Evolutionary conservation across 2,113 vertebrate genomes (phyloP), one percentile per base, ranked within the genome.

Genomic region (Prochilodus magdalenae): DNA sequence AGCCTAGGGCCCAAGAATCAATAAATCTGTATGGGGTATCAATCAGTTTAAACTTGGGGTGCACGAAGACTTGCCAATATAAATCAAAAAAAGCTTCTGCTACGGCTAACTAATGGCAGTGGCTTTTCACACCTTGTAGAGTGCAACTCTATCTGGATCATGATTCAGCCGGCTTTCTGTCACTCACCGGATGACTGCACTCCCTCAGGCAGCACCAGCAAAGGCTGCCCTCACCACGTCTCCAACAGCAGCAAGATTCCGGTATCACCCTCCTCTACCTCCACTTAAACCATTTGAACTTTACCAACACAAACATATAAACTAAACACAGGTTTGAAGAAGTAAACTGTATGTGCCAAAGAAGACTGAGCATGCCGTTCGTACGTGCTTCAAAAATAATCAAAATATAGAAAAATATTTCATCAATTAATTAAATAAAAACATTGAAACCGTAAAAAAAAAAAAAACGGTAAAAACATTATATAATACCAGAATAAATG

Each of bases 101-200:
- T 67, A 84, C 6, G 33, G 77, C 83, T 83, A 83, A 89, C 82
- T 83, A 83, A 89, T 75, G 79, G 87, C 82, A 87, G 86, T 84
- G 87, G 80, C 84, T 84, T 87, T 92, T 89, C 88, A 87, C 88
- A 87, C 89, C 85, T 92, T 85, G 80, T 80, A 73, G 88, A 87
- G 84, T 88, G 89, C 86, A 92, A 90, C 89, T 85, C 87, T 84
- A 90, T 90, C 88, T 89, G 80, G 47, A 62, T 69, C 40, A 84
- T 84, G 79, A 91, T 90, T 83, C 86, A 79, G 81, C 80, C 53
- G 67, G 73, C 75, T 75, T 84, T 79, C 70, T 86, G 87, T 87
- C 87, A 87, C 83, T 89, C 87, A 85, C 80, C 86, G 83, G 59
- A 62, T 84, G 75, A 84, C 18, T 47, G 70, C 80, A 44, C 75